Percentiles rank a stretch among this genome's conserved stretches.
phyloP scores from a whole-genome alignment of 2,113 vertebrate species.

The Gallinago undulata region DNA sequence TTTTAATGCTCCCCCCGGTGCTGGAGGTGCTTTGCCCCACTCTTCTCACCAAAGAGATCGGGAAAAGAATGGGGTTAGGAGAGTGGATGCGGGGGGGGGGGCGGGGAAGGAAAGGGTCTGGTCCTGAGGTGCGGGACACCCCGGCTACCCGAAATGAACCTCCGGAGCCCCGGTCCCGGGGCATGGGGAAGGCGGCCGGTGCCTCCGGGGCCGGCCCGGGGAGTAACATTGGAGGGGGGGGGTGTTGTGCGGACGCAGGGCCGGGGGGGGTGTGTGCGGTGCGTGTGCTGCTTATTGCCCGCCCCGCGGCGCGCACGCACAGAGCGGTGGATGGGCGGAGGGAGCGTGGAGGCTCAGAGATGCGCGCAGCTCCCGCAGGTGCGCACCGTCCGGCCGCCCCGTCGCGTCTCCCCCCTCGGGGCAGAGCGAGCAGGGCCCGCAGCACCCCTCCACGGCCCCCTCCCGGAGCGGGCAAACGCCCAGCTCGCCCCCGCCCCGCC shows the following conservation, averaged over 20 bases:
- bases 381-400: neutral
- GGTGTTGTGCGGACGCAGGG: too few relatives aligned
- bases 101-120: neutral
- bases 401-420: neutral
- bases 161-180: neutral
- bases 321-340: neutral
- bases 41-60: neutral
- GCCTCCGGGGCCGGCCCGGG: neutral
- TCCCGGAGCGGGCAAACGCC: too few relatives aligned
- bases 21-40: neutral
- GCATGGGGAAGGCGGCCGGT: neutral
- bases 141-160: neutral
- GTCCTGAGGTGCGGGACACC: rapidly evolving
- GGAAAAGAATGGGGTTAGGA: too few relatives aligned
- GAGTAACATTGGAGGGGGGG: neutral
- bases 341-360: neutral
- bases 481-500: too few relatives aligned
- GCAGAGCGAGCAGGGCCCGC: neutral
- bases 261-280: too few relatives aligned
- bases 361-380: neutral
- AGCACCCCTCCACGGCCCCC: neutral
- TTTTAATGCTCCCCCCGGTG: rapidly evolving
- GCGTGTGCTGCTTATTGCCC: rapidly evolving
- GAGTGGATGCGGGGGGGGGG: neutral
- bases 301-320: too few relatives aligned